phyloP scores from a whole-genome alignment of 2,888 invertebrate genomes.

The Trachelus troglodyta region DNA sequence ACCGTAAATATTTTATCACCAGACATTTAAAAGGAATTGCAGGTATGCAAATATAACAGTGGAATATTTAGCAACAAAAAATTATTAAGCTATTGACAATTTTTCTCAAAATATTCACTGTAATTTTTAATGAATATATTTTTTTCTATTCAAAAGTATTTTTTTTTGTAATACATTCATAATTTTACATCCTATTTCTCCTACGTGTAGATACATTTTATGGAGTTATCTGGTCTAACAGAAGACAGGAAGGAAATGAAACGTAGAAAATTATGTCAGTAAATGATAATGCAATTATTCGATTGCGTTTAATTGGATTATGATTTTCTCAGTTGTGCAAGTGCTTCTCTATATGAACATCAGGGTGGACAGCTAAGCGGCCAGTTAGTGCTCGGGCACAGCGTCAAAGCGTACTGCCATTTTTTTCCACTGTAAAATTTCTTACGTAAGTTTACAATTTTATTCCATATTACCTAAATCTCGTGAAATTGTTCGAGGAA shows the following conservation, averaged over 20 bases:
- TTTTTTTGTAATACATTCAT: too few species aligned
- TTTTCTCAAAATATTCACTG: too few species aligned
- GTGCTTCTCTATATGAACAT: conserved; percentile 29
- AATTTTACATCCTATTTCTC: too few species aligned
- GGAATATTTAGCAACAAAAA: too few species aligned
- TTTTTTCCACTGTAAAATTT: conserved; percentile 4
- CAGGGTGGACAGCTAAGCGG: conserved; percentile 10
- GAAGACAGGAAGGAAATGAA: background rate
- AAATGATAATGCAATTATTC: conserved; percentile 26
- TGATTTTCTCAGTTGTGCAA: conserved; percentile 11
- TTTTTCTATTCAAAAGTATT: too few species aligned
- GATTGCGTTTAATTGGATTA: conserved; percentile 27
- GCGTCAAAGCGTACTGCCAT: conserved; percentile 9
- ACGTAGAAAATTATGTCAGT: conserved; percentile 22
- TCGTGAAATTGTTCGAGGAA: background rate
- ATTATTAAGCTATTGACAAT: too few species aligned
- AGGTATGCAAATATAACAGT: too few species aligned
- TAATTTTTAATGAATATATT: too few species aligned
- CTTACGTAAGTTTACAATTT: conserved; percentile 11
- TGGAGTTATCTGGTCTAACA: background rate
- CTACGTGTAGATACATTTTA: too few species aligned
- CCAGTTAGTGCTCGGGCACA: conserved; percentile 31
- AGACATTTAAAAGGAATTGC: too few species aligned
- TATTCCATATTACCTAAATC: background rate
- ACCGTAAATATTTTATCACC: too few species aligned